phyloP scores from a whole-genome alignment of 2,113 vertebrate genomes.

The Perognathus longimembris region DNA sequence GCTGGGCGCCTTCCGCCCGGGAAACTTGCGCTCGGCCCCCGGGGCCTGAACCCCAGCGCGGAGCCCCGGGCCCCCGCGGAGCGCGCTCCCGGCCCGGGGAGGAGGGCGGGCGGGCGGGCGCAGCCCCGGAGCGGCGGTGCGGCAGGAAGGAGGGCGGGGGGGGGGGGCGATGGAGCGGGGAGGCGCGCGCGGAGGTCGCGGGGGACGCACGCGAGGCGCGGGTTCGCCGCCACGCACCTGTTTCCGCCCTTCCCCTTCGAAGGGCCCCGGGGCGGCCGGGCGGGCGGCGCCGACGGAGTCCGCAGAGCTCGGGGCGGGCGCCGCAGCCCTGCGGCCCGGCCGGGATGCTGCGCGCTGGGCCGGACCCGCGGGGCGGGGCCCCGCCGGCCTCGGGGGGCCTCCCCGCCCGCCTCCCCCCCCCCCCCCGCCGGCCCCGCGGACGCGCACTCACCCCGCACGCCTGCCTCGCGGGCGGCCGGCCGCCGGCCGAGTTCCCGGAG shows the following conservation, averaged over 20 bases:
- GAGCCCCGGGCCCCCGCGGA: no score
- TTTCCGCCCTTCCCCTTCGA: not conserved
- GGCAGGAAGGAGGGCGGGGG: no score
- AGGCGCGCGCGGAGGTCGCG: conserved; percentile 2
- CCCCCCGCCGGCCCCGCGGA: not conserved
- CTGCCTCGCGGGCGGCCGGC: conserved; percentile 75
- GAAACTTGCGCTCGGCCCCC: no score
- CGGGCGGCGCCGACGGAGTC: not conserved
- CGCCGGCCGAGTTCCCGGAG: conserved; percentile 78
- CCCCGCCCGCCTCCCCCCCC: no score
- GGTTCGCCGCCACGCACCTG: conserved; percentile 78
- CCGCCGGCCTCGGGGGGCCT: conserved; percentile 25
- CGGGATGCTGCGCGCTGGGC: not conserved
- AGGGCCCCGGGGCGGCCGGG: no score
- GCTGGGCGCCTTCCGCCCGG: no score
- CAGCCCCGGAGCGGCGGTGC: no score
- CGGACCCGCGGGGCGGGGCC: not conserved
- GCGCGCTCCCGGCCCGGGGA: no score
- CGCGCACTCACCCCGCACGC: conserved; percentile 86
- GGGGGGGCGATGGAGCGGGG: not conserved
- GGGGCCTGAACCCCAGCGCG: no score
- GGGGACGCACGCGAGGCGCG: not conserved
- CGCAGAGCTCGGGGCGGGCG: not conserved
- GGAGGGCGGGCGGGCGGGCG: no score
- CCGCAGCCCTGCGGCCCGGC: not conserved